Percentiles rank a stretch among this genome's conserved stretches.
Evolutionary conservation across 2,888 invertebrate genomes (phyloP).

Genomic region (Dolichopus griseipennis): DNA sequence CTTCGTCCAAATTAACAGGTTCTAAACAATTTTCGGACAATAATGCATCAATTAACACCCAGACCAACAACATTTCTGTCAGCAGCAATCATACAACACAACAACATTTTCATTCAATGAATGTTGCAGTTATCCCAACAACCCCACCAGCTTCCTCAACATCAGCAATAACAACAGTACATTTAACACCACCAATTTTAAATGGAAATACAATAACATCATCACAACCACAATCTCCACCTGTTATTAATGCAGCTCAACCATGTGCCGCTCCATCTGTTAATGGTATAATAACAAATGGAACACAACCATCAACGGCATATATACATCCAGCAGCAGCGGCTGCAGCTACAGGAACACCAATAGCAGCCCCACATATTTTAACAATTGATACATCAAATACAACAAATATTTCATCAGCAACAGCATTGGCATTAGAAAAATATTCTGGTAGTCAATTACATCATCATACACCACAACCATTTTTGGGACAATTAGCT

Average conservation of each 20-base stretch:
- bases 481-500: conserved; percentile 13
- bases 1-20: neutral
- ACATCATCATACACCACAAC: neutral
- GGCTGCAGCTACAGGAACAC: conserved; percentile 12
- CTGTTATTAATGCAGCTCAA: neutral
- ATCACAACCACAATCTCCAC: conserved; percentile 10
- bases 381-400: conserved; percentile 21
- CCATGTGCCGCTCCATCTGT: neutral
- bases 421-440: neutral
- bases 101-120: conserved; percentile 16
- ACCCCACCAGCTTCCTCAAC: conserved; percentile 3
- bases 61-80: neutral
- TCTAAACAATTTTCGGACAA: conserved; percentile 1
- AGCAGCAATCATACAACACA: conserved; percentile 11
- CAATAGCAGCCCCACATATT: conserved; percentile 18
- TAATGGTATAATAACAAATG: neutral
- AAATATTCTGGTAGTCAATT: neutral
- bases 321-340: neutral
- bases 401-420: conserved; percentile 8
- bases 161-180: conserved; percentile 11
- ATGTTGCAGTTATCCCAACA: conserved; percentile 10
- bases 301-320: conserved; percentile 10
- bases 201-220: neutral
- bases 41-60: neutral
- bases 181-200: conserved; percentile 11